Base-by-base conservation (phyloP, 1,140 invertebrate genomes). In the Eupristina koningsbergeri region DNA sequence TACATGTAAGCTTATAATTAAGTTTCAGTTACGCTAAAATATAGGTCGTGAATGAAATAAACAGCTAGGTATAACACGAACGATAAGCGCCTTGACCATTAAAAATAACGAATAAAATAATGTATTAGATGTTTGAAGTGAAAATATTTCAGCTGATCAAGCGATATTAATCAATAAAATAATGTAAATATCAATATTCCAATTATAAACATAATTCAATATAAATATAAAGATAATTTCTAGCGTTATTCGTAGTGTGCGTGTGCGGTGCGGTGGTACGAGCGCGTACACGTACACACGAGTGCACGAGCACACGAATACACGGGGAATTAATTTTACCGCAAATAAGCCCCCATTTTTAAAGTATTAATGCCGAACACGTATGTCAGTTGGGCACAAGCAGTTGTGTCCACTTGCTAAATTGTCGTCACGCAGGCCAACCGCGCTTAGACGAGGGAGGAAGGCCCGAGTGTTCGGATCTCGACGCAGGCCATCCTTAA, bases 31-130 rank as follows among this genome's bases (percentile, higher is more conserved):
- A 22, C 64, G 31, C 29, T 34, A 67, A 67, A 67, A 67, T 67
- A 39, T 67, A 67, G 64, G 64, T 36, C 64, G 34, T 19, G 64
- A 67, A 36, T 36, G 64, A 67, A 67, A 67, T 67, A 67, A 36
- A 36, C 53, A 39, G 64, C 64, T 36, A 39, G 5, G 11, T 36
- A 36, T 22, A 7, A 67, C 34, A 36, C 29, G 17, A 3, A 3
- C 22, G 53, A 64, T 31, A 34, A 64, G 17, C 6, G 17, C 6
- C 31, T 15, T 15, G 3, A 71, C 53, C 26, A 26, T 58, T 58
- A 58, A 22, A 58, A 58, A 58, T 58, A 58, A 22, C 19, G 3
- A 58, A 26, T 58, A 58, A 58, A 58, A 26, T 5, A 6, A 58
- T 26, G 53, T 26, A 26, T 26, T 26, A 26, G 5, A 58, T 26